phyloP scores from a whole-genome alignment of 1,140 invertebrate genomes.

The Campoletis sonorensis region DNA sequence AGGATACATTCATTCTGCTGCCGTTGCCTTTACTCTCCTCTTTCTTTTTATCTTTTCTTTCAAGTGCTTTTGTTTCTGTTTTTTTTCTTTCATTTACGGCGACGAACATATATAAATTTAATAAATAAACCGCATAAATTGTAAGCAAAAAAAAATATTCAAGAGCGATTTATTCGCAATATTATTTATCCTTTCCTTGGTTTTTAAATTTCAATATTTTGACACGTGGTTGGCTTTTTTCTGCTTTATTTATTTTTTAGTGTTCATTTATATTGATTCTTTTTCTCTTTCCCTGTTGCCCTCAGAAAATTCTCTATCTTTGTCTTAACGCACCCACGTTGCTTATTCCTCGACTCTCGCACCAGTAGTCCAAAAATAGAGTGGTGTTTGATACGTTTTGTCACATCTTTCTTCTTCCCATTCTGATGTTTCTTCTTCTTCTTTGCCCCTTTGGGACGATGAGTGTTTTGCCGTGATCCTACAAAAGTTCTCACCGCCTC shows the following conservation, averaged over 20 bases:
- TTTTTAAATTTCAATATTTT: too few species aligned
- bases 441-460: background rate
- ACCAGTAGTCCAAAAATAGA: conserved; percentile 69
- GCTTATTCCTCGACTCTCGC: conserved; percentile 49
- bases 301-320: background rate
- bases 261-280: too few species aligned
- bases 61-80: conserved; percentile 42
- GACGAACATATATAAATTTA: too few species aligned
- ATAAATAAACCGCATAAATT: too few species aligned
- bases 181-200: too few species aligned
- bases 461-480: conserved; percentile 31
- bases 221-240: too few species aligned
- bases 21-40: conserved; percentile 13
- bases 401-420: conserved; percentile 46
- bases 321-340: background rate
- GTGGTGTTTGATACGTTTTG: conserved; percentile 55
- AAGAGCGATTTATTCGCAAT: too few species aligned
- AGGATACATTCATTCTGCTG: conserved; percentile 71
- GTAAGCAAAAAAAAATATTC: too few species aligned
- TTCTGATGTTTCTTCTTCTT: conserved; percentile 52
- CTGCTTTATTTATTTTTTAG: too few species aligned
- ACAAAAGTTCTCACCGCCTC: conserved; percentile 33
- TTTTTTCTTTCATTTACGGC: conserved; percentile 1
- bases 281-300: conserved; percentile 34
- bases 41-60: conserved; percentile 32